Percentiles rank a stretch among this genome's conserved stretches.
Conservation (phyloP, 53 echinoderm and acorn worm genomes). For the Antedon mediterranea region DNA sequence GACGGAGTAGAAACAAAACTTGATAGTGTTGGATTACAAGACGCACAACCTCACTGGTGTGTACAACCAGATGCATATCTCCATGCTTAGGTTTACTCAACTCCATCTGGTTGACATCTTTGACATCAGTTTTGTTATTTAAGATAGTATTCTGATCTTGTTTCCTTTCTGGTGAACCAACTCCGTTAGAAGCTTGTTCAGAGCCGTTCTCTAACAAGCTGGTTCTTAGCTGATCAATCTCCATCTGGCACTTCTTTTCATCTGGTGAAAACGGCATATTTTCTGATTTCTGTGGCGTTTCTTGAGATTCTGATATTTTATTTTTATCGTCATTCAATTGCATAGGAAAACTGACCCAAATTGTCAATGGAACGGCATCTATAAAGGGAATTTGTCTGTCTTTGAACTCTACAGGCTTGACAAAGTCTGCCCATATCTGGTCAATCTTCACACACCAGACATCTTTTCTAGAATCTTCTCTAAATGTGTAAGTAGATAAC, state of each 20-base stretch:
- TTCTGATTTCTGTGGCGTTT: background rate
- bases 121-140: background rate
- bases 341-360: conserved; percentile 61
- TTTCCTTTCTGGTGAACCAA: background rate
- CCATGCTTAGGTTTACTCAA: conserved; percentile 12
- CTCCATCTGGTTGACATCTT: background rate
- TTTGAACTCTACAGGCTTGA: conserved; percentile 40
- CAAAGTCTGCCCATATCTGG: conserved; percentile 86
- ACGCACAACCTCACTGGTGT: conserved; percentile 37
- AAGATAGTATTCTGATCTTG: background rate
- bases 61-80: conserved; percentile 55
- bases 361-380: conserved; percentile 55
- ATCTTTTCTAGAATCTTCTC: conserved; percentile 53
- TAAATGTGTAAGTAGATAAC: conserved; percentile 63
- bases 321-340: conserved; percentile 4
- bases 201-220: background rate
- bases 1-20: conserved; percentile 67
- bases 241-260: background rate
- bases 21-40: conserved; percentile 80
- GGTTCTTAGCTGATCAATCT: background rate
- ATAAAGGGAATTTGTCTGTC: conserved; percentile 79
- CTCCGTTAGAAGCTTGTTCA: background rate
- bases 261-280: background rate
- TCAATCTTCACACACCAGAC: conserved; percentile 81
- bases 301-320: too few species aligned